phyloP scores from a whole-genome alignment of 2,113 vertebrate species.

The Gymnobelideus leadbeateri region DNA sequence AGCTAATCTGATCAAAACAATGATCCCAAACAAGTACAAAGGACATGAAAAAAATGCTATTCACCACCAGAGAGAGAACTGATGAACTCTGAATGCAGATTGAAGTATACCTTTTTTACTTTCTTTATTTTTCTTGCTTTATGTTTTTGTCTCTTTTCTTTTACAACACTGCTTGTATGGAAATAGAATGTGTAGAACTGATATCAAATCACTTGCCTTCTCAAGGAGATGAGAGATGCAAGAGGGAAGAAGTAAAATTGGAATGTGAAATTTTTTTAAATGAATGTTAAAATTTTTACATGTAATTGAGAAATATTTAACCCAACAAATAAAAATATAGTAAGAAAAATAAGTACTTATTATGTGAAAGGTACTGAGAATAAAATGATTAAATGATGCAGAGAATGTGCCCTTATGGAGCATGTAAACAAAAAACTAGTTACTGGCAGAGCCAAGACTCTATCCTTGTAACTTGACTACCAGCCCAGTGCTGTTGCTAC shows the following conservation, averaged over 20 bases:
- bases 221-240: not conserved
- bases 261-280: not conserved
- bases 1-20: not conserved
- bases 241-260: not conserved
- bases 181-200: not conserved
- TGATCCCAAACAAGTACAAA: no score
- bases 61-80: no score
- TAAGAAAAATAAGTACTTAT: not conserved
- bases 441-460: no score
- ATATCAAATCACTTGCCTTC: not conserved
- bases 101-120: no score
- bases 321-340: not conserved
- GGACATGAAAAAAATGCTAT: no score
- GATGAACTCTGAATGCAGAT: no score
- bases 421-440: not conserved
- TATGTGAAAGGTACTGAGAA: not conserved
- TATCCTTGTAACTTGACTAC: not conserved
- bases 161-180: no score
- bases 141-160: no score
- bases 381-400: not conserved
- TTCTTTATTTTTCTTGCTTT: no score
- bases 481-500: not conserved
- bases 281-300: not conserved
- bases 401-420: not conserved
- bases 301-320: not conserved